phyloP scores from a whole-genome alignment of 2,113 vertebrate genomes.

The Callithrix jacchus region DNA sequence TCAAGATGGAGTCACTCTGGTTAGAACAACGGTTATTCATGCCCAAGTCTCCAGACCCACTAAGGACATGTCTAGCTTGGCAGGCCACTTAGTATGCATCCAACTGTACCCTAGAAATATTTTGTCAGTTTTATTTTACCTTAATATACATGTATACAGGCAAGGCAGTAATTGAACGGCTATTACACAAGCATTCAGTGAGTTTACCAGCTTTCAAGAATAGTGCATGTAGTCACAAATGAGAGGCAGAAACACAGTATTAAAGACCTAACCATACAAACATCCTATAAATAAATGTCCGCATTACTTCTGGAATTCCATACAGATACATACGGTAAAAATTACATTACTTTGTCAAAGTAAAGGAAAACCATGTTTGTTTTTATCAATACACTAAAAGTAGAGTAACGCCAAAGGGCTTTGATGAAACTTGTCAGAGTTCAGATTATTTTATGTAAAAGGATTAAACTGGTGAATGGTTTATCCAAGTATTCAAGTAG shows the following conservation, averaged over 20 bases:
- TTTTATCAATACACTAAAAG: slow-evolving; percentile 79
- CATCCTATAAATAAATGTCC: slow-evolving; percentile 88
- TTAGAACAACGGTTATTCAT: neutral
- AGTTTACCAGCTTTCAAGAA: slow-evolving; percentile 87
- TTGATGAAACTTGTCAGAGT: slow-evolving; percentile 80
- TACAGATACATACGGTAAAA: slow-evolving; percentile 90
- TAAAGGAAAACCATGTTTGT: slow-evolving; percentile 78
- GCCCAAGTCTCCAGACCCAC: neutral
- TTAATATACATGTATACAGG: slow-evolving; percentile 89
- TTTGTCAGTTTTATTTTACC: slow-evolving; percentile 86
- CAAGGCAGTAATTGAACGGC: slow-evolving; percentile 88
- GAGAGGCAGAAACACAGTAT: slow-evolving; percentile 91
- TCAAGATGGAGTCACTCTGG: too few relatives aligned
- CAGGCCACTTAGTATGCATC: neutral
- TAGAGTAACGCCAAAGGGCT: slow-evolving; percentile 79
- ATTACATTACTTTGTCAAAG: slow-evolving; percentile 87
- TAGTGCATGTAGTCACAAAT: slow-evolving; percentile 90
- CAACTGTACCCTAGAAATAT: slow-evolving; percentile 80
- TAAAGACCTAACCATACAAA: slow-evolving; percentile 91
- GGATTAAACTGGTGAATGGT: slow-evolving; percentile 81
- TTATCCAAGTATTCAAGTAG: slow-evolving; percentile 88
- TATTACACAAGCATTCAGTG: slow-evolving; percentile 83
- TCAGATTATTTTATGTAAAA: slow-evolving; percentile 78
- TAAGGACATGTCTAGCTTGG: neutral
- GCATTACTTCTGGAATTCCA: slow-evolving; percentile 86